Percentiles rank a stretch among this genome's conserved stretches.
These are phyloP conservation scores for Malthinus seriepunctatus DNA, from an alignment of 2,888 invertebrate genomes.

Conservation along the genomic window DNA sequence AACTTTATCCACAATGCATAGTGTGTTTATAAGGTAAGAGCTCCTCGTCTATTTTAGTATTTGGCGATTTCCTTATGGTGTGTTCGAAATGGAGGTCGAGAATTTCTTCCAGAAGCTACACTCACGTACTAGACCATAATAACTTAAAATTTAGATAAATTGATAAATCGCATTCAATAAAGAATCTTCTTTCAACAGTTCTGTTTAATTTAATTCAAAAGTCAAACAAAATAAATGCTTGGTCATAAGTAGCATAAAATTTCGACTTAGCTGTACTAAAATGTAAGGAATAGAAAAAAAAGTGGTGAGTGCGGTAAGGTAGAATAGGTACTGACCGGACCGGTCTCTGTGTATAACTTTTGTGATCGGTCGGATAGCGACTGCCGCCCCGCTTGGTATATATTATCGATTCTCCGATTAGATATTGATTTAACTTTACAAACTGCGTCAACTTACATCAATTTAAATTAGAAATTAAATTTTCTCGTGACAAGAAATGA, in stretches of 20 bases:
- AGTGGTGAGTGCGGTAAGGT: slow-evolving; percentile 33
- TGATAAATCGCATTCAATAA: slow-evolving; percentile 9
- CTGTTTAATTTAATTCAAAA: slow-evolving; percentile 22
- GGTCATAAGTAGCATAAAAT: slow-evolving; percentile 33
- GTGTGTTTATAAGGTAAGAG: no score
- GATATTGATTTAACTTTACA: slow-evolving; percentile 48
- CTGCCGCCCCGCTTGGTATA: slow-evolving; percentile 45
- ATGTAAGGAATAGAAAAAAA: slow-evolving; percentile 31
- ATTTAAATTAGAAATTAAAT: slow-evolving; percentile 5
- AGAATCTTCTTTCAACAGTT: slow-evolving; percentile 13
- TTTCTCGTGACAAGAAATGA: not conserved
- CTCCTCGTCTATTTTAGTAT: no score
- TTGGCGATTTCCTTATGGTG: no score
- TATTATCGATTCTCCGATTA: slow-evolving; percentile 55
- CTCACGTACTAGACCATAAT: no score
- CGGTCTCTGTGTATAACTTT: slow-evolving; percentile 40
- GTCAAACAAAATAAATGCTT: slow-evolving; percentile 22
- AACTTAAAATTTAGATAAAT: not conserved
- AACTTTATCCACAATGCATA: no score
- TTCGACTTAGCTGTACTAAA: slow-evolving; percentile 43
- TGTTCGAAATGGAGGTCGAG: no score
- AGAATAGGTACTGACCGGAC: slow-evolving; percentile 43
- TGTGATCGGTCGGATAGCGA: slow-evolving; percentile 47
- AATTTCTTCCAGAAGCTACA: no score
- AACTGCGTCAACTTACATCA: slow-evolving; percentile 44